Conservation (phyloP, 2,113 vertebrate genomes). For the Dryoscopus gambensis region DNA sequence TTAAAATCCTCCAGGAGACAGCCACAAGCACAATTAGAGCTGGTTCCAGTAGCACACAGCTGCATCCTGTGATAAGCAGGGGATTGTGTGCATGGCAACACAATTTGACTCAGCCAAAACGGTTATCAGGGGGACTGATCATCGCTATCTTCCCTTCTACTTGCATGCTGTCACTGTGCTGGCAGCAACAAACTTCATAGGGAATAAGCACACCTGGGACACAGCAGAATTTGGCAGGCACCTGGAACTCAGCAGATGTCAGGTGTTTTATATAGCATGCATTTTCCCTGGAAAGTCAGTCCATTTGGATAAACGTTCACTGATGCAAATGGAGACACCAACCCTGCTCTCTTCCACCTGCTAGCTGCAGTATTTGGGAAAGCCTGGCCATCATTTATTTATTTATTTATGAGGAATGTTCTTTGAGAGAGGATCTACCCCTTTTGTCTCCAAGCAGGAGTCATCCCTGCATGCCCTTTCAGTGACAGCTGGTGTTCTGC, state of each 20-base stretch:
- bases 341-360: background rate
- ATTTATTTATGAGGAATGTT: background rate
- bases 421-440: background rate
- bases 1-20: constrained; percentile 42
- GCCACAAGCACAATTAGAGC: constrained; percentile 3
- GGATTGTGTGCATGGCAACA: background rate
- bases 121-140: background rate
- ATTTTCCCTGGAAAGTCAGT: constrained; percentile 5
- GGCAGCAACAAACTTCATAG: constrained; percentile 24
- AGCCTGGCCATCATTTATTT: background rate
- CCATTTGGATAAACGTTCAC: background rate
- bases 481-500: background rate
- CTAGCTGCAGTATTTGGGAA: background rate
- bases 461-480: background rate
- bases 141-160: background rate
- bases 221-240: constrained; percentile 33
- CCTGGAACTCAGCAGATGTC: constrained; percentile 46
- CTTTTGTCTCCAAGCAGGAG: background rate
- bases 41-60: constrained; percentile 39
- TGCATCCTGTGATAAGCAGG: constrained; percentile 36
- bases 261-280: background rate
- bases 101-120: background rate
- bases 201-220: constrained; percentile 40
- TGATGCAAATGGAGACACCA: background rate
- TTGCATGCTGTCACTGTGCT: background rate